Conservation (phyloP, 2,888 invertebrate species). For the Hanleya hanleyi region DNA sequence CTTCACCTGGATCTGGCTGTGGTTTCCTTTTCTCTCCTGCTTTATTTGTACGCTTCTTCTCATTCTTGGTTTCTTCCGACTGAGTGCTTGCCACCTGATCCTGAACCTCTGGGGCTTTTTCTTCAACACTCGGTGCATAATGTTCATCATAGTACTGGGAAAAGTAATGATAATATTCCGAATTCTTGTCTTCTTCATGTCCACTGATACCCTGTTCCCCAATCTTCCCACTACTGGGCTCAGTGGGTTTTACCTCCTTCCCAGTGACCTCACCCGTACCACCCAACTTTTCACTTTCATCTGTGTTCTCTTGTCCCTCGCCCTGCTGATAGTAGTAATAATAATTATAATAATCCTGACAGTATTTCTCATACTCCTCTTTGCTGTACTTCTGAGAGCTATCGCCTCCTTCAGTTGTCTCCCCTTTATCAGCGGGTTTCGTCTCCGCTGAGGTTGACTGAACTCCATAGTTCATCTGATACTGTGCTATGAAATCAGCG, state of each 20-base stretch:
- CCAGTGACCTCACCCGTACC: constrained; percentile 8
- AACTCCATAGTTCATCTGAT: constrained; percentile 90
- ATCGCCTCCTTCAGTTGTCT: background rate
- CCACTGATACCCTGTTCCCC: background rate
- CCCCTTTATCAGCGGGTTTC: background rate
- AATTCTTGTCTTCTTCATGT: background rate
- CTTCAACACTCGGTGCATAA: constrained; percentile 6
- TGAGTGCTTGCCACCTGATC: constrained; percentile 39
- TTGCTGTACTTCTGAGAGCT: background rate
- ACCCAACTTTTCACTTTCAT: background rate
- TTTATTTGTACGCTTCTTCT: background rate
- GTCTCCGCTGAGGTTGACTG: background rate
- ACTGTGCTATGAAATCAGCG: constrained; percentile 95
- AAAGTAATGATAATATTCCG: background rate
- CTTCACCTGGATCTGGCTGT: constrained; percentile 24
- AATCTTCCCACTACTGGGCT: too few species aligned
- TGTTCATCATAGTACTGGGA: constrained; percentile 12
- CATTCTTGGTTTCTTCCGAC: background rate
- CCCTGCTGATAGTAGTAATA: constrained; percentile 39
- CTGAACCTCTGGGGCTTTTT: constrained; percentile 1
- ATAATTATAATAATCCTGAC: constrained; percentile 44
- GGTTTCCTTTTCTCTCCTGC: constrained; percentile 44
- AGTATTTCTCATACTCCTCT: constrained; percentile 32
- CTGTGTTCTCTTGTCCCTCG: background rate
- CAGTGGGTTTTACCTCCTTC: background rate